These are phyloP conservation scores for Todiramphus chloris DNA, from an alignment of 2,113 vertebrate species.

Conservation along the genomic window DNA sequence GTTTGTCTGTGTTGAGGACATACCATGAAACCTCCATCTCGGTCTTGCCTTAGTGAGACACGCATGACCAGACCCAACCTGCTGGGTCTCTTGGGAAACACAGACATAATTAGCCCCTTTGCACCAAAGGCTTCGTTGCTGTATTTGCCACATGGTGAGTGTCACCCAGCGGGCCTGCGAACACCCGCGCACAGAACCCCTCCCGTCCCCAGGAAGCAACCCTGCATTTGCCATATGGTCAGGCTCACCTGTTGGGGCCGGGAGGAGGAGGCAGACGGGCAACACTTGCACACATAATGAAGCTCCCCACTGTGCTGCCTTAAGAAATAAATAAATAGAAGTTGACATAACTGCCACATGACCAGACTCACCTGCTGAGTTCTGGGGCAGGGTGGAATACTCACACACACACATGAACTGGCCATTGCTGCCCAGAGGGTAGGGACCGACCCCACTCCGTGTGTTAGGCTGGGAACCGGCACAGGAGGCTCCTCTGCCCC, in stretches of 20 bases:
- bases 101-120: conserved; percentile 20
- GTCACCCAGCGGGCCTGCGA: conserved; percentile 4
- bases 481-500: not conserved
- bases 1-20: fast-evolving
- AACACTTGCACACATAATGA: conserved; percentile 26
- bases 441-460: not conserved
- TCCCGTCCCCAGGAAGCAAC: not conserved
- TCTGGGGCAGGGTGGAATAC: not conserved
- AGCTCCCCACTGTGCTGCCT: conserved; percentile 33
- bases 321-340: not conserved
- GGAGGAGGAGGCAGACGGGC: conserved; percentile 33
- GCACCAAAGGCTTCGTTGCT: not conserved
- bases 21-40: not conserved
- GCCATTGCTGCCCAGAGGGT: not conserved
- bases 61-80: not conserved
- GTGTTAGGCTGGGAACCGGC: fast-evolving
- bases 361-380: conserved; percentile 20
- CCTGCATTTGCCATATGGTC: conserved; percentile 32
- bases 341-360: not conserved
- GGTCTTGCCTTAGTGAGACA: not conserved
- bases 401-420: not conserved
- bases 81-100: not conserved
- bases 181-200: not conserved
- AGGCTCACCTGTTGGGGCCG: conserved; percentile 42
- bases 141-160: conserved; percentile 45